Percentiles rank a stretch among this genome's conserved stretches.
phyloP scores from a whole-genome alignment of 2,888 invertebrate genomes.

The Poecilobothrus nobilitatus region DNA sequence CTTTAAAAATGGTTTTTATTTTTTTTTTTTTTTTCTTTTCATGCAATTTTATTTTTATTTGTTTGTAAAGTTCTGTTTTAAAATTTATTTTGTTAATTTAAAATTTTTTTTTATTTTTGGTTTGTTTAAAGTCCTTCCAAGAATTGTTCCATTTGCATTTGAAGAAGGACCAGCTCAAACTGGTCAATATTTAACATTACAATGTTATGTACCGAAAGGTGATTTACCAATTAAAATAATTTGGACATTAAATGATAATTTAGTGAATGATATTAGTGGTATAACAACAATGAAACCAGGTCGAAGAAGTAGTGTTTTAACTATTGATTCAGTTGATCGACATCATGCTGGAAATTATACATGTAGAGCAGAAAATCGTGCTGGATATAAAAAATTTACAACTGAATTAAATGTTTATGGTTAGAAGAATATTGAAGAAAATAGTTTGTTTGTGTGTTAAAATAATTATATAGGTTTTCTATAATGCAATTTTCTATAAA shows the following conservation, averaged over 20 bases:
- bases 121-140: constrained; percentile 65
- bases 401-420: constrained; percentile 66
- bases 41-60: not conserved
- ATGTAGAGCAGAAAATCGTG: constrained; percentile 63
- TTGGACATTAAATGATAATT: constrained; percentile 58
- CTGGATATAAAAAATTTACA: constrained; percentile 59
- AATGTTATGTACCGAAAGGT: constrained; percentile 65
- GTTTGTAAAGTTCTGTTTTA: not conserved
- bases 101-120: constrained; percentile 24
- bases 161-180: constrained; percentile 66
- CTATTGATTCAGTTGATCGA: constrained; percentile 55
- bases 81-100: not conserved
- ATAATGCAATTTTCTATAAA: not conserved
- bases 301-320: constrained; percentile 53
- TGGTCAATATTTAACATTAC: constrained; percentile 58
- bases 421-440: constrained; percentile 36
- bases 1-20: constrained; percentile 14
- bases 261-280: constrained; percentile 51
- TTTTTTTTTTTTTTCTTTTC: constrained; percentile 13
- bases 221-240: constrained; percentile 69
- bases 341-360: constrained; percentile 67
- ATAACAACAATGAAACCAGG: constrained; percentile 47
- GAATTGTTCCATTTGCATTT: constrained; percentile 72
- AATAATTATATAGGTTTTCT: not conserved
- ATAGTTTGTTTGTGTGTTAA: too few species aligned